phyloP scores from a whole-genome alignment of 2,797 vertebrate genomes.

The Melanotaenia parkinsoni region DNA sequence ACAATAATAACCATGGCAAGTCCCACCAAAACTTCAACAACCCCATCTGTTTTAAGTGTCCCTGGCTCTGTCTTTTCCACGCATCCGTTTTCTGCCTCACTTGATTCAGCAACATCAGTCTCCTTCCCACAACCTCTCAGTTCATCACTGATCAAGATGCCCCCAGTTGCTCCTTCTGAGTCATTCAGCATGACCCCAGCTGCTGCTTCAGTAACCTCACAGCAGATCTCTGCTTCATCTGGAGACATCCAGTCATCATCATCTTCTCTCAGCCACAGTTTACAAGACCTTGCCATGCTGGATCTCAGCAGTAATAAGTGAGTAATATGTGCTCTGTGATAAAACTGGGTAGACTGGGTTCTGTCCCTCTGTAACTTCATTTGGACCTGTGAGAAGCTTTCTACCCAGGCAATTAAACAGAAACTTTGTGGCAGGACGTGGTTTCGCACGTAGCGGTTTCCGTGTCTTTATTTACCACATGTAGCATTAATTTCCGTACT shows the following conservation, averaged over 20 bases:
- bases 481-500: too few relatives aligned
- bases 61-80: slow-evolving; percentile 17
- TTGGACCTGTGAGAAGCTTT: too few relatives aligned
- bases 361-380: not conserved
- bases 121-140: slow-evolving; percentile 27
- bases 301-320: slow-evolving; percentile 88
- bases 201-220: not conserved
- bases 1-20: not conserved
- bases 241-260: slow-evolving; percentile 23
- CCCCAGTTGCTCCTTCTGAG: slow-evolving; percentile 21
- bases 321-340: slow-evolving; percentile 2
- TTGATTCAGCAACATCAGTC: slow-evolving; percentile 15
- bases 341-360: not conserved
- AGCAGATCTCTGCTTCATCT: slow-evolving; percentile 15
- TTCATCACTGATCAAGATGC: slow-evolving; percentile 3
- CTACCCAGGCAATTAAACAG: too few relatives aligned
- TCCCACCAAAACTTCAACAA: slow-evolving; percentile 25
- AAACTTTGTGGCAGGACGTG: too few relatives aligned
- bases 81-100: slow-evolving; percentile 9
- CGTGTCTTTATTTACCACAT: too few relatives aligned
- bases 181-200: slow-evolving; percentile 12
- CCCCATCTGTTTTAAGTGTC: slow-evolving; percentile 25
- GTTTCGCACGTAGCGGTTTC: too few relatives aligned
- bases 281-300: slow-evolving; percentile 84
- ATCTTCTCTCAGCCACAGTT: slow-evolving; percentile 56